phyloP scores from a whole-genome alignment of 1,140 invertebrate genomes.

The Pomacea maculata region DNA sequence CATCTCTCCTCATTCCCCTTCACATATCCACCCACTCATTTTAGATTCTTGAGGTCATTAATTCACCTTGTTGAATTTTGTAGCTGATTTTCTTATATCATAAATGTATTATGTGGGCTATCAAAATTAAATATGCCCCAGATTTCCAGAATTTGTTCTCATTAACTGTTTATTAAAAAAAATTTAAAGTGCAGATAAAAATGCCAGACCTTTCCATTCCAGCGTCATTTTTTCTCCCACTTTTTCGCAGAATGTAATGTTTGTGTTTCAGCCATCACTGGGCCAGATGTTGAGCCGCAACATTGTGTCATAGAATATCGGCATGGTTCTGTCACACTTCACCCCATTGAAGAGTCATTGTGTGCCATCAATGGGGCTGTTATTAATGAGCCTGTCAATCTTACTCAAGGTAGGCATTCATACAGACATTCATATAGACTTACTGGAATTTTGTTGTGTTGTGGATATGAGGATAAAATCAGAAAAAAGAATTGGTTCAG shows the following conservation, averaged over 20 bases:
- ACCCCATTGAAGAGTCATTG: slow-evolving; percentile 76
- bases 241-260: neutral
- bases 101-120: no score
- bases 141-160: no score
- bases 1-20: no score
- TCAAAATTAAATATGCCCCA: no score
- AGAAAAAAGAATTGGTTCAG: neutral
- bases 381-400: slow-evolving; percentile 77
- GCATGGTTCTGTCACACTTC: slow-evolving; percentile 79
- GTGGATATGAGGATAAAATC: neutral
- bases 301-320: slow-evolving; percentile 83
- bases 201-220: no score
- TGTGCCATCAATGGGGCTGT: slow-evolving; percentile 86
- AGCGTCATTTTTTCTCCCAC: no score
- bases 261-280: slow-evolving; percentile 68
- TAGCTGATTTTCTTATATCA: no score
- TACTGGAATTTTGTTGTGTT: slow-evolving; percentile 5
- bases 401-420: slow-evolving; percentile 75
- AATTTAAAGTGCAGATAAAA: no score
- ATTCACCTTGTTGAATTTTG: no score
- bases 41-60: no score
- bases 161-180: no score
- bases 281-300: slow-evolving; percentile 81
- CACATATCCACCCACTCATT: no score
- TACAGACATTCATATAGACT: neutral